Percentiles rank a stretch among this genome's conserved stretches.
These are phyloP conservation scores for Rutpela maculata DNA, from an alignment of 2,888 invertebrate species.

Conservation along the genomic window DNA sequence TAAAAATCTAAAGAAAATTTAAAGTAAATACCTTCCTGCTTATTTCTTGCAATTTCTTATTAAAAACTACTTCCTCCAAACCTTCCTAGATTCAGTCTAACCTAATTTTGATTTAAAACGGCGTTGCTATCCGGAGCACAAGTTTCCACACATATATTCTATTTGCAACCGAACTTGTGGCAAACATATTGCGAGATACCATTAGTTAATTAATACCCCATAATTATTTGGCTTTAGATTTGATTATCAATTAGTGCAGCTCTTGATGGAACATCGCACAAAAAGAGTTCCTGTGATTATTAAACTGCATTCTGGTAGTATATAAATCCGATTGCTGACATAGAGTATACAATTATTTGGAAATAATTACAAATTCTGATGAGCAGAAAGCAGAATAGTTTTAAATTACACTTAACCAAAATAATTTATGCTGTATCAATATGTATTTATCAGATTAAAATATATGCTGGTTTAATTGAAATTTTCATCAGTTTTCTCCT, in stretches of 20 bases:
- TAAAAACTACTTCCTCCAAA: too few relatives aligned
- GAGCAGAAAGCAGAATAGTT: not conserved
- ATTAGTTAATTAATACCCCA: not conserved
- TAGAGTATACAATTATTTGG: not conserved
- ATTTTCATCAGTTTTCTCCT: too few relatives aligned
- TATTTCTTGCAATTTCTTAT: too few relatives aligned
- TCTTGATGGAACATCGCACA: not conserved
- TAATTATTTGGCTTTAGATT: not conserved
- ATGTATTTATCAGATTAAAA: not conserved
- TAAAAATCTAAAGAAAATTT: too few relatives aligned
- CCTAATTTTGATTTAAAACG: too few relatives aligned
- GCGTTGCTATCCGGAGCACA: not conserved
- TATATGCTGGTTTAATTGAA: not conserved
- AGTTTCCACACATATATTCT: not conserved
- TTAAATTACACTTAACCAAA: not conserved
- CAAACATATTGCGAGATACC: not conserved
- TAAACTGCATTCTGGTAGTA: not conserved
- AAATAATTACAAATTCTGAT: not conserved
- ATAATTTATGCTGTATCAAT: not conserved
- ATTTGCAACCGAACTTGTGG: not conserved
- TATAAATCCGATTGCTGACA: not conserved
- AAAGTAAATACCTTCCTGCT: too few relatives aligned
- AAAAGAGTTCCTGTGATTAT: not conserved
- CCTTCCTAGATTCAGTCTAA: too few relatives aligned
- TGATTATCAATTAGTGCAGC: not conserved